Percentiles rank a stretch among this genome's conserved stretches.
These are phyloP conservation scores for Gorsachius magnificus DNA, from an alignment of 2,797 vertebrate genomes.

Conservation along the genomic window DNA sequence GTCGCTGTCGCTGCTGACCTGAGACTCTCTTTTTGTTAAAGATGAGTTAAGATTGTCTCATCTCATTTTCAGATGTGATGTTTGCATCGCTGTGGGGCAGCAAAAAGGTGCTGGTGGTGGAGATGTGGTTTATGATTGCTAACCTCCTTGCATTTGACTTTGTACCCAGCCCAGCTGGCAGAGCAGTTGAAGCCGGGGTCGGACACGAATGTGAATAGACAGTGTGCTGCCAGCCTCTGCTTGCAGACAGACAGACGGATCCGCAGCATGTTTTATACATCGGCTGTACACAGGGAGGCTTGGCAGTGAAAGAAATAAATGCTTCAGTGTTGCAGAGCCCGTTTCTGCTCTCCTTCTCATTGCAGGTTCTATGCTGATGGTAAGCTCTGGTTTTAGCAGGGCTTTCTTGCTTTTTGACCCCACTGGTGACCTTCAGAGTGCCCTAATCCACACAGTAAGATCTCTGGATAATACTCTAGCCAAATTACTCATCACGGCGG, in stretches of 20 bases:
- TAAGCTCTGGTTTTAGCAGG: neutral
- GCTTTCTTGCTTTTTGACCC: constrained; percentile 11
- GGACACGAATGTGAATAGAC: neutral
- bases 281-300: neutral
- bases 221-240: neutral
- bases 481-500: neutral
- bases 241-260: neutral
- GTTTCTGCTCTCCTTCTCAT: neutral
- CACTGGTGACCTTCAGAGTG: constrained; percentile 17
- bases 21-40: neutral
- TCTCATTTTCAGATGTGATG: neutral
- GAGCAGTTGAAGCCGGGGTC: neutral
- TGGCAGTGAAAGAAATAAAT: neutral
- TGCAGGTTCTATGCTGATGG: neutral
- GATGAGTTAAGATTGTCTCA: neutral
- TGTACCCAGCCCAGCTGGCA: neutral
- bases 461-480: constrained; percentile 28
- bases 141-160: neutral
- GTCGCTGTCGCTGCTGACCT: neutral
- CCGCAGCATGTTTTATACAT: neutral
- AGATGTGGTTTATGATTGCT: neutral
- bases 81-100: neutral
- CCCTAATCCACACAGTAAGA: neutral
- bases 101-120: neutral
- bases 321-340: neutral